Evolutionary conservation across 2,888 invertebrate species (phyloP).

Genomic region (Papilio protenor): DNA sequence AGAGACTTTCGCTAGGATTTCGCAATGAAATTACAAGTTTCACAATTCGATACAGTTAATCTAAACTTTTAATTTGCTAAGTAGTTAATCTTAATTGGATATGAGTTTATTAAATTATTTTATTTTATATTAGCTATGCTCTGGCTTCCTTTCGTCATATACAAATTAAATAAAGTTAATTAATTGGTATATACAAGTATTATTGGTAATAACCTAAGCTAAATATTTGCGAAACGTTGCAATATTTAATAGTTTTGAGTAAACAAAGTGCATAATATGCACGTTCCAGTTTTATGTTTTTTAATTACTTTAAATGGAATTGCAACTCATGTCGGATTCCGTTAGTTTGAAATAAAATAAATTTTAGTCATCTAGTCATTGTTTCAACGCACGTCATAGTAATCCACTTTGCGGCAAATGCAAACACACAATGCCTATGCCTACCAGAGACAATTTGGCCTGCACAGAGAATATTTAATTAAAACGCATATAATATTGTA

Average conservation of each 20-base stretch:
- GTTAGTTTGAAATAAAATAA: background rate
- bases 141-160: slow-evolving; percentile 1
- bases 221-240: no score
- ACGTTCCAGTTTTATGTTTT: background rate
- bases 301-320: background rate
- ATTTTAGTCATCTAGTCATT: background rate
- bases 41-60: background rate
- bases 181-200: no score
- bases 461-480: slow-evolving; percentile 5
- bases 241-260: no score
- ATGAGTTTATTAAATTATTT: background rate
- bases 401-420: slow-evolving; percentile 17
- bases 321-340: background rate
- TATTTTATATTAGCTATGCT: background rate
- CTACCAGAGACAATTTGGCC: slow-evolving; percentile 1
- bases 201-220: no score
- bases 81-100: slow-evolving; percentile 4
- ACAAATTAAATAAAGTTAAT: background rate
- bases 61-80: background rate
- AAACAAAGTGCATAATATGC: no score
- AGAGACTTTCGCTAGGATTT: background rate
- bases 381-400: slow-evolving; percentile 16
- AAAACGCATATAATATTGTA: background rate
- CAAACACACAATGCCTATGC: background rate
- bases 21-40: slow-evolving; percentile 11